Base-by-base conservation (phyloP, 2,797 vertebrate species). In the Danio kyathit region DNA sequence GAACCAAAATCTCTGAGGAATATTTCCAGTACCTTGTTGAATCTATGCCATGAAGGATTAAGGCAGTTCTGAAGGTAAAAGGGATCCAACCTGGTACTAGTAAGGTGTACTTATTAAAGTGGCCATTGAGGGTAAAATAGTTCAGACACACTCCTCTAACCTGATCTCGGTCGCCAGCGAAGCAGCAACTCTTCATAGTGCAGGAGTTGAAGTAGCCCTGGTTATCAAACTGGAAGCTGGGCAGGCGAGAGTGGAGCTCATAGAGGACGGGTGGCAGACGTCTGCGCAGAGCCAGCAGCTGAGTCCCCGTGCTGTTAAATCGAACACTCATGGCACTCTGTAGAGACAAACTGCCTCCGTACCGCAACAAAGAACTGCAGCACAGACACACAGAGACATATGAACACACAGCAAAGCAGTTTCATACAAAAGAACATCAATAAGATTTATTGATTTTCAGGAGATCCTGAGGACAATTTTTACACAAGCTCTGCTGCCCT, bases 131-230 rank as follows among this genome's bases (percentile, higher is more conserved):
- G 29, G 29, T 29, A 29, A 29, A 29, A 3, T 29, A 48, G 46
- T 48, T 48, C 10, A 10, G 14, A 12, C 29, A 29, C 29, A 29
- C 29, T 29, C 29, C 3, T 74, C 72, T 29, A 67, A 99, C 98
- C 96, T 99, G 97, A 87, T 99, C 98, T 79, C 95, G 94, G 92
- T 99, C 98, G 7, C 98, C 98, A 0, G 98, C 98, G 49, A 99
- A 99, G 86, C 98, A 99, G 94, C 98, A 99, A 92, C 98, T 99
- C 88, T 99, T 99, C 98, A 99, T 99, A 82, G 98, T 99, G 84
- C 98, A 99, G 9, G 97, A 99, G 89, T 99, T 99, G 92, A 99
- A 99, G 92, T 99, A 99, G 4, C 98, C 98, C 87, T 98, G 98
- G 95, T 99, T 97, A 92, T 99, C 97, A 7, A 99, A 99, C 94